Conservation (phyloP, 2,888 invertebrate species). For the Sinohyriopsis cumingii region DNA sequence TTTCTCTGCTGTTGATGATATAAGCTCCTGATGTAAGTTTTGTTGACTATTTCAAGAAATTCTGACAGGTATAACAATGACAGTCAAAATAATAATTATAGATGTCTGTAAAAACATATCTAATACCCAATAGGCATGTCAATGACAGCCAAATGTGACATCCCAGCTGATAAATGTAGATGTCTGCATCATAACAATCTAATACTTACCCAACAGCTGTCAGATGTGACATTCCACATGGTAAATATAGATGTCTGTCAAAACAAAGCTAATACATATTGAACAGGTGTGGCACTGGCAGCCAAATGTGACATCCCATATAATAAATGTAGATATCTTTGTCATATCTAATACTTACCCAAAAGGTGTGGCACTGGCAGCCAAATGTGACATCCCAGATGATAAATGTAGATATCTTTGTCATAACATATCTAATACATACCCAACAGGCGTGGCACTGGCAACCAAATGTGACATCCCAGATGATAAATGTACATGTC, state of each 20-base stretch:
- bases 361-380: constrained; percentile 43
- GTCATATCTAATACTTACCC: constrained; percentile 81
- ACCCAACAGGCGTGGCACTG: no score
- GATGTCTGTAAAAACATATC: constrained; percentile 92
- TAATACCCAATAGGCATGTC: neutral
- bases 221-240: constrained; percentile 85
- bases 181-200: constrained; percentile 72
- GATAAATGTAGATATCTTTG: constrained; percentile 93
- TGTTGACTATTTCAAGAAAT: no score
- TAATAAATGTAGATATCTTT: constrained; percentile 95
- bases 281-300: constrained; percentile 37
- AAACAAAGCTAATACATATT: constrained; percentile 83
- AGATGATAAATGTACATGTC: constrained; percentile 95
- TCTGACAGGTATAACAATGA: no score
- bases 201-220: constrained; percentile 43
- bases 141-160: constrained; percentile 74
- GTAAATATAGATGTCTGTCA: constrained; percentile 94
- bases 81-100: constrained; percentile 79
- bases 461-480: constrained; percentile 79
- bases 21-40: no score
- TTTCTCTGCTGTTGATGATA: no score
- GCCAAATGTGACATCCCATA: constrained; percentile 82
- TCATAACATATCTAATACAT: constrained; percentile 87
- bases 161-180: constrained; percentile 92
- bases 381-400: constrained; percentile 84